Conservation (phyloP, 1,140 invertebrate genomes). For the Drosophila tsacasi region DNA sequence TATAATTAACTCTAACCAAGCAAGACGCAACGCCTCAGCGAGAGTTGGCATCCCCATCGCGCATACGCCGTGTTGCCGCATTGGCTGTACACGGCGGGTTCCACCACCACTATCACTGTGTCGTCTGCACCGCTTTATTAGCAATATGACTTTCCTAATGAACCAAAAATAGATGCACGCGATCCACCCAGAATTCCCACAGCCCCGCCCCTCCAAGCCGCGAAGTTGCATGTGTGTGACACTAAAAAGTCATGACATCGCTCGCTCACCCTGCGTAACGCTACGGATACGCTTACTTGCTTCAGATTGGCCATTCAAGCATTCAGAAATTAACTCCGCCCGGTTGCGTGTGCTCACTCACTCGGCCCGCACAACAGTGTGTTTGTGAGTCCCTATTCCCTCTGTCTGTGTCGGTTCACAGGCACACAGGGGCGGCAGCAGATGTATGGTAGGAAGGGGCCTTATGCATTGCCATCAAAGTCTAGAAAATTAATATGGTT, state of each 20-base stretch:
- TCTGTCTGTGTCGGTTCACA: background rate
- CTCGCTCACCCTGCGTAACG: conserved; percentile 80
- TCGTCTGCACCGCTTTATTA: conserved; percentile 70
- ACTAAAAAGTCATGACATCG: conserved; percentile 84
- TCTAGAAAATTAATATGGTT: background rate
- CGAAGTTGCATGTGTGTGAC: conserved; percentile 54
- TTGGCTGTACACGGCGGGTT: conserved; percentile 22
- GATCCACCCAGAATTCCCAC: conserved; percentile 61
- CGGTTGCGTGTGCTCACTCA: conserved; percentile 83
- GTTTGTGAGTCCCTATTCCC: background rate
- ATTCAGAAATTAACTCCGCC: conserved; percentile 85
- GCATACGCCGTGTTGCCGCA: conserved; percentile 52
- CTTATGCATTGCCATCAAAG: conserved; percentile 3
- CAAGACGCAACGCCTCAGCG: conserved; percentile 74
- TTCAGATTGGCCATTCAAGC: conserved; percentile 85
- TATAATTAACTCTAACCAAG: conserved; percentile 85
- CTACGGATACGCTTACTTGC: conserved; percentile 85
- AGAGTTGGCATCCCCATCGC: conserved; percentile 53
- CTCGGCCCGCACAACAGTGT: conserved; percentile 46
- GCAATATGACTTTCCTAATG: conserved; percentile 83
- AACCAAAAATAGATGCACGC: conserved; percentile 81
- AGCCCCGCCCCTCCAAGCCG: conserved; percentile 56
- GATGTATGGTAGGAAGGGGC: background rate
- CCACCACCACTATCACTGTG: conserved; percentile 1
- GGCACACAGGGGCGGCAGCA: conserved; percentile 1